Evolutionary conservation across 1,140 invertebrate genomes (phyloP).

Genomic region (Eciton burchellii): DNA sequence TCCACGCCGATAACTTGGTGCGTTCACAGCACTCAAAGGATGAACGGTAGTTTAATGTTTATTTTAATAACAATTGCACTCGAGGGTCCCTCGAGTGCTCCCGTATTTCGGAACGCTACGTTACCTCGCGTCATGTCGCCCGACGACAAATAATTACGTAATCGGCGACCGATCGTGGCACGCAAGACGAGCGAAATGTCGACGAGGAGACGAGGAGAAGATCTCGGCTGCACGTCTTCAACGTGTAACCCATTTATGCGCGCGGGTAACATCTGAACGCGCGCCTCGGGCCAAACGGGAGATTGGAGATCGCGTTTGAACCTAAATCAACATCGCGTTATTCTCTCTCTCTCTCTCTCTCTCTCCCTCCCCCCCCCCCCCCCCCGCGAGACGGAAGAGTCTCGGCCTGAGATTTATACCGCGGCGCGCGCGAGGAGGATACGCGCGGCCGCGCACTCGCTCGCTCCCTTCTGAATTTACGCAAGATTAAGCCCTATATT

Average conservation of each 20-base stretch:
- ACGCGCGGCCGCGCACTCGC: slow-evolving; percentile 15
- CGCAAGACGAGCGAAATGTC: background rate
- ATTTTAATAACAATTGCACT: background rate
- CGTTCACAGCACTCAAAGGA: too few relatives aligned
- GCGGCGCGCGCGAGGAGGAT: slow-evolving; percentile 8
- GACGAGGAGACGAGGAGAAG: slow-evolving; percentile 77
- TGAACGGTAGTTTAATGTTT: slow-evolving; percentile 18
- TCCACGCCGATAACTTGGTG: too few relatives aligned
- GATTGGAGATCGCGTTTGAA: slow-evolving; percentile 42
- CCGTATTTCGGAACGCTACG: background rate
- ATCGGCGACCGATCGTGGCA: background rate
- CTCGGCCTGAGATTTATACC: slow-evolving; percentile 58
- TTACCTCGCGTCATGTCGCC: background rate
- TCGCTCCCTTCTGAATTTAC: too few relatives aligned
- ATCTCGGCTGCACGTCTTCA: background rate
- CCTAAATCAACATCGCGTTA: slow-evolving; percentile 72
- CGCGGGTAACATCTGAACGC: slow-evolving; percentile 58
- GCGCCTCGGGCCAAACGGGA: background rate
- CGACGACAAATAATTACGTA: background rate
- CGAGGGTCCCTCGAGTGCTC: too few relatives aligned
- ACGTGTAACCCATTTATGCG: slow-evolving; percentile 22
- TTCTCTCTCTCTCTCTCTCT: slow-evolving; percentile 54
- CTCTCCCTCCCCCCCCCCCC: too few relatives aligned
- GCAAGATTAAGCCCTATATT: slow-evolving; percentile 70
- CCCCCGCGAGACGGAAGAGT: slow-evolving; percentile 42